A percentile compares a stretch with the other conserved stretches of the same genome.
phyloP scores from a whole-genome alignment of 2,888 invertebrate species.

The Leptopilina drosophilae region DNA sequence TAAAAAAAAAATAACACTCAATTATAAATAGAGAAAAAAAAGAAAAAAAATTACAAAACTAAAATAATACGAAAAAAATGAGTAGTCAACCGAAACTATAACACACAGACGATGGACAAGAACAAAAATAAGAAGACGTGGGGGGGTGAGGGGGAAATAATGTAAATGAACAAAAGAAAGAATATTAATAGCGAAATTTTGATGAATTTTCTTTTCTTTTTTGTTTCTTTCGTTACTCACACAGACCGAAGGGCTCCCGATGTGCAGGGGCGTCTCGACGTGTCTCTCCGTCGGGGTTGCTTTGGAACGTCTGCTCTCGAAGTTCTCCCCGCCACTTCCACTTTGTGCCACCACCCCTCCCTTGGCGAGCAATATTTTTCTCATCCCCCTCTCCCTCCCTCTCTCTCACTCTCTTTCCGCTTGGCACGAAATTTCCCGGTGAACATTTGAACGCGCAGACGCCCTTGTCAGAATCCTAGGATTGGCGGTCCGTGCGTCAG shows the following conservation, averaged over 20 bases:
- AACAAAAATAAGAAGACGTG: constrained; percentile 45
- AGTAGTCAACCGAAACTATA: too few species aligned
- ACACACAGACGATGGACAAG: too few species aligned
- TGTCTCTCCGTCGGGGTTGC: constrained; percentile 76
- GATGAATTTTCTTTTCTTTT: background rate
- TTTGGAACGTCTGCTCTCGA: constrained; percentile 75
- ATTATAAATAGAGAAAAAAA: too few species aligned
- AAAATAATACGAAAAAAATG: too few species aligned
- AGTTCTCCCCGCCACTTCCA: constrained; percentile 75
- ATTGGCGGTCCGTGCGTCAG: constrained; percentile 69
- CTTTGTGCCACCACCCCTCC: constrained; percentile 59
- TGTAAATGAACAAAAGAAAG: constrained; percentile 47
- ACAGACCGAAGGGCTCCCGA: constrained; percentile 75
- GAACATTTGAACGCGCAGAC: constrained; percentile 54
- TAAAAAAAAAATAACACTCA: too few species aligned
- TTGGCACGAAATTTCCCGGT: constrained; percentile 41
- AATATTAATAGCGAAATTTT: constrained; percentile 44
- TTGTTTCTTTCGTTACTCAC: constrained; percentile 67
- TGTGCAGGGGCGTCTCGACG: constrained; percentile 75
- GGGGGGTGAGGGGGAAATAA: constrained; percentile 46
- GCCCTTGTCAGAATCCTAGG: constrained; percentile 58
- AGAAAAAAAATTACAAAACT: too few species aligned
- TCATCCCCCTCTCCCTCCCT: too few species aligned
- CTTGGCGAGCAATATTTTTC: constrained; percentile 26
- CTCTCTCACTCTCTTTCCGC: constrained; percentile 25